Evolutionary conservation across 1,140 invertebrate species (phyloP), one percentile per base, ranked within the genome.

Genomic region (Pteromalus puparum): DNA sequence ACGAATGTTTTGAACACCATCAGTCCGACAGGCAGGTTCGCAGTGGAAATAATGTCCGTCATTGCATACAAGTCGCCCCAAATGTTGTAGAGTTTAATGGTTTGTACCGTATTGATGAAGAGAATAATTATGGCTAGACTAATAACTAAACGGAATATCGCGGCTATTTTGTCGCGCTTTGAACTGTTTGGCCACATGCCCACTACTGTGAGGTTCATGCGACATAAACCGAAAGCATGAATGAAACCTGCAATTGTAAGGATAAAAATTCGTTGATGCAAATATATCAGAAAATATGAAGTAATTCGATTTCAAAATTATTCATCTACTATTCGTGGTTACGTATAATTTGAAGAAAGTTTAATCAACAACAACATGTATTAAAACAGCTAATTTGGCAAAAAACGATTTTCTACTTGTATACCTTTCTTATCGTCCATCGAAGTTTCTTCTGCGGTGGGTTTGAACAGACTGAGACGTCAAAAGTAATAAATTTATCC

Each of bases 41-140:
- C 70, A 21, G 34, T 74, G 9, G 38, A 53, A 13, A 82, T 18
- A 10, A 61, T 73, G 21, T 82, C 46, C 7, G 46, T 74, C 28
- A 82, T 38, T 18, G 46, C 26, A 26, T 82, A 72, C 28, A 82
- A 74, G 24, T 82, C 68, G n/a, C 46, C 28, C 81, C 81, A 82
- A 18, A 61, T 73, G 28, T 26, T 26, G n/a, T 53, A 48, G 0
- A 82, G 61, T 24, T 61, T 21, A 15, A 30, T 53, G 24, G 28
- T 38, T 82, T 82, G 81, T 5, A 42, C 24, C 1, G 42, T 34
- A 24, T 67, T 28, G n/a, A 68, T 65, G 67, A 21, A 34, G 21
- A 30, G 12, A 28, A 76, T 65, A 26, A 82, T 34, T 1, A 75
- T n/a, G n/a, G 34, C 18, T 34, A 65, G 3, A 61, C 46, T 24